A percentile compares a stretch with the other conserved stretches of the same genome.
Conservation (phyloP, 2,888 invertebrate genomes). For the Nemotelus pantherinus region DNA sequence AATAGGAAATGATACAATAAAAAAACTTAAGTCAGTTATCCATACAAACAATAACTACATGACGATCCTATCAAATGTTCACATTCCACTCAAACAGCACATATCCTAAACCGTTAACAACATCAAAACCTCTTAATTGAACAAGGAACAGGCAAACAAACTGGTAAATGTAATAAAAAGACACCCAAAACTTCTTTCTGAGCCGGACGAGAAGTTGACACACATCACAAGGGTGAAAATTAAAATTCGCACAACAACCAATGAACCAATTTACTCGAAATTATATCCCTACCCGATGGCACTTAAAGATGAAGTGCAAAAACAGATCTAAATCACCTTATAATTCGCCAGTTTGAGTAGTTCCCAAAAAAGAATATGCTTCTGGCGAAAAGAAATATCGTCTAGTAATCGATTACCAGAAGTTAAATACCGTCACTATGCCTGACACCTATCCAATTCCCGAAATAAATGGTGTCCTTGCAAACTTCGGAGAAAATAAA, state of each 20-base stretch:
- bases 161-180: neutral
- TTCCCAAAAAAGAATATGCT: conserved; percentile 21
- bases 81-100: conserved; percentile 26
- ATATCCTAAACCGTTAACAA: conserved; percentile 8
- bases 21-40: neutral
- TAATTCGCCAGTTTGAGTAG: conserved; percentile 20
- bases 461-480: conserved; percentile 33
- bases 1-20: conserved; percentile 18
- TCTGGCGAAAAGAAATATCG: conserved; percentile 38
- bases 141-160: neutral
- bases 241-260: conserved; percentile 11
- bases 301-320: conserved; percentile 20
- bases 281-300: conserved; percentile 19
- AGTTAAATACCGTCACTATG: conserved; percentile 32
- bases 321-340: conserved; percentile 27
- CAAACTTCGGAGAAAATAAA: conserved; percentile 25
- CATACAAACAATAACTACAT: conserved; percentile 18
- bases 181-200: neutral
- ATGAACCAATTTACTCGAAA: conserved; percentile 25
- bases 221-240: neutral
- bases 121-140: conserved; percentile 7
- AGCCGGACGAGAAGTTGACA: conserved; percentile 2
- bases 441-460: conserved; percentile 20
- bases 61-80: conserved; percentile 2
- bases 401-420: conserved; percentile 26